Evolutionary conservation across 2,113 vertebrate species (phyloP).

Genomic region (Clarias batrachus): DNA sequence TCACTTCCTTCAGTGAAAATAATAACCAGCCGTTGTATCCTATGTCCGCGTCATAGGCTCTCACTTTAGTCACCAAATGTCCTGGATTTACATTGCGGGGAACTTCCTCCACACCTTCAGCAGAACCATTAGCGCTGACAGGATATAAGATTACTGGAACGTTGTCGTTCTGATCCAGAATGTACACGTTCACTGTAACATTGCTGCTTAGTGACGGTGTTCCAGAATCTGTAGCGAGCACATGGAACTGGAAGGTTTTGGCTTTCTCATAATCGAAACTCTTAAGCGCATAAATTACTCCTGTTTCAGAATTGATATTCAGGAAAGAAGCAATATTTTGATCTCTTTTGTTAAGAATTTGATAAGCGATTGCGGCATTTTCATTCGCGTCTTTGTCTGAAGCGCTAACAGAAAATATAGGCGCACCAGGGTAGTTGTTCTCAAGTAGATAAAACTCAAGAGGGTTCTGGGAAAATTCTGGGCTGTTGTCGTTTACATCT

Average conservation of each 20-base stretch:
- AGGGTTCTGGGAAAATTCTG: constrained; percentile 58
- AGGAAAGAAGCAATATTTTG: constrained; percentile 46
- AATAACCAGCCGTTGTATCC: constrained; percentile 62
- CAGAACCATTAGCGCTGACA: constrained; percentile 50
- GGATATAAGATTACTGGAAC: constrained; percentile 58
- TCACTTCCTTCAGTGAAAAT: constrained; percentile 57
- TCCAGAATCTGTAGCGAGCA: constrained; percentile 56
- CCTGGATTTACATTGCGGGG: constrained; percentile 55
- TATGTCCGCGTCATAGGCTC: constrained; percentile 61
- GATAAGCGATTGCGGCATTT: constrained; percentile 62
- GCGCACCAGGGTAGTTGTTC: constrained; percentile 61
- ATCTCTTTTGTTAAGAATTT: constrained; percentile 51
- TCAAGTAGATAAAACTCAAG: constrained; percentile 65
- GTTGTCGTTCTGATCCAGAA: constrained; percentile 65
- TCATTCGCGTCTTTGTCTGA: constrained; percentile 62
- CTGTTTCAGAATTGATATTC: constrained; percentile 63
- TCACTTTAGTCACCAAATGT: constrained; percentile 58
- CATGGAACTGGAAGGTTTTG: constrained; percentile 52
- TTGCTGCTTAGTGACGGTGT: constrained; percentile 53
- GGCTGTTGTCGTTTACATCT: constrained; percentile 70
- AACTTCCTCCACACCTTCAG: constrained; percentile 54
- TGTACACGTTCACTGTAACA: constrained; percentile 58
- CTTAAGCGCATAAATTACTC: constrained; percentile 50
- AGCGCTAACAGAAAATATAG: constrained; percentile 62
- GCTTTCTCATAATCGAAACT: constrained; percentile 59